Evolutionary conservation across 2,888 invertebrate genomes (phyloP).

Genomic region (Eilema sororculum): DNA sequence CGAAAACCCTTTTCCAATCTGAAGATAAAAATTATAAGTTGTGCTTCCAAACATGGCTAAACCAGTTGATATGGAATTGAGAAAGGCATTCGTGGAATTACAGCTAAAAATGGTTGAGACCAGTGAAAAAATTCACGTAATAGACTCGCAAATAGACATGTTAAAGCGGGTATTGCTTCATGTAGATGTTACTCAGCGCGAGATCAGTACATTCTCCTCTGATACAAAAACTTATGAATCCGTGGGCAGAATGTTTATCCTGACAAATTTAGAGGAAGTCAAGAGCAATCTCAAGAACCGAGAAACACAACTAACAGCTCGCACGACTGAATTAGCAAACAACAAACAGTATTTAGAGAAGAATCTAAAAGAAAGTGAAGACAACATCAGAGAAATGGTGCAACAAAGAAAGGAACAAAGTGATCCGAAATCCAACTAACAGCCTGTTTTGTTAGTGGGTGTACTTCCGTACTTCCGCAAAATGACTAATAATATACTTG

Average conservation of each 20-base stretch:
- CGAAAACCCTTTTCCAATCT: background rate
- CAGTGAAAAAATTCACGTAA: conserved; percentile 91
- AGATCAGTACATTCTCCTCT: conserved; percentile 87
- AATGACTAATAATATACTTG: conserved; percentile 17
- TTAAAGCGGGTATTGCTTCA: conserved; percentile 90
- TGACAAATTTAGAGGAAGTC: conserved; percentile 89
- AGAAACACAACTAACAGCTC: conserved; percentile 86
- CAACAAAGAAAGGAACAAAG: conserved; percentile 88
- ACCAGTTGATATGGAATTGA: conserved; percentile 87
- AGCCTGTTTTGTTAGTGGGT: conserved; percentile 14
- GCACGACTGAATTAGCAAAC: conserved; percentile 91
- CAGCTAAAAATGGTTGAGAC: conserved; percentile 94
- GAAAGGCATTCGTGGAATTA: conserved; percentile 93
- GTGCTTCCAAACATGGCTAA: conserved; percentile 71
- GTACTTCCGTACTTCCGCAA: background rate
- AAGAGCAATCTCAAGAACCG: conserved; percentile 88
- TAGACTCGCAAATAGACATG: conserved; percentile 92
- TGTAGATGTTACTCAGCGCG: conserved; percentile 90
- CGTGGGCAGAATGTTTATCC: conserved; percentile 94
- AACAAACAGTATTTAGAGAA: conserved; percentile 93
- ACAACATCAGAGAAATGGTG: conserved; percentile 94
- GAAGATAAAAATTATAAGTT: conserved; percentile 7
- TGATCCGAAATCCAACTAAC: conserved; percentile 62
- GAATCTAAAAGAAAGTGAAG: conserved; percentile 94
- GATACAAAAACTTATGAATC: conserved; percentile 92